Evolutionary conservation across 2,888 invertebrate genomes (phyloP).

Genomic region (Chloroclystis v-ata): DNA sequence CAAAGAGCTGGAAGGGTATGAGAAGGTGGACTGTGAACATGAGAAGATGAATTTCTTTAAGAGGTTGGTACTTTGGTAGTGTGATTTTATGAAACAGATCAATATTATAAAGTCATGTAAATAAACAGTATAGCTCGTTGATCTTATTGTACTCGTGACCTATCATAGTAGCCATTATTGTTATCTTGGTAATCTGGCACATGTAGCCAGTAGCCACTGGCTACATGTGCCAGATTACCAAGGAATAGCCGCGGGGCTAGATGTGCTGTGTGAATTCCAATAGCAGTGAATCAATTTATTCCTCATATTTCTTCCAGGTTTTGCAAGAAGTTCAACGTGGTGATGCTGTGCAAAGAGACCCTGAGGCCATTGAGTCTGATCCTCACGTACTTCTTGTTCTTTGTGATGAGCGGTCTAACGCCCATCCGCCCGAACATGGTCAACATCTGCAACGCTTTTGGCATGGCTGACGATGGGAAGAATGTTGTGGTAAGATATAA

Average conservation of each 20-base stretch:
- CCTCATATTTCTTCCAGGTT: constrained; percentile 42
- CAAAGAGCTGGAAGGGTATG: constrained; percentile 21
- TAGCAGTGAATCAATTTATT: too few species aligned
- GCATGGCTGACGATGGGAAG: constrained; percentile 60
- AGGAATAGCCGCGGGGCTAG: too few species aligned
- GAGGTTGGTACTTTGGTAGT: constrained; percentile 36
- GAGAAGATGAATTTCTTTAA: constrained; percentile 49
- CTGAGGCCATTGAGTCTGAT: constrained; percentile 67
- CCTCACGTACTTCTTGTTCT: constrained; percentile 70
- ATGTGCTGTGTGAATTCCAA: too few species aligned
- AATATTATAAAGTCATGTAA: too few species aligned
- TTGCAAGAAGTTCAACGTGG: constrained; percentile 51
- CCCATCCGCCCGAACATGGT: constrained; percentile 75
- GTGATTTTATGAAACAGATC: not conserved
- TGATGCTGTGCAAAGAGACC: constrained; percentile 73
- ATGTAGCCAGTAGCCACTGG: too few species aligned
- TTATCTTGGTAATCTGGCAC: too few species aligned
- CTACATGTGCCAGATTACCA: too few species aligned
- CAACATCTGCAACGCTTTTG: constrained; percentile 68
- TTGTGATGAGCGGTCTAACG: constrained; percentile 70
- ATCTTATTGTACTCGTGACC: too few species aligned
- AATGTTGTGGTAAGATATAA: constrained; percentile 65
- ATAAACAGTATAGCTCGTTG: too few species aligned
- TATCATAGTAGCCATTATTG: too few species aligned
- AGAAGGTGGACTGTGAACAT: constrained; percentile 48